Evolutionary conservation across 2,113 vertebrate genomes (phyloP).

Genomic region (Zapornia atra): DNA sequence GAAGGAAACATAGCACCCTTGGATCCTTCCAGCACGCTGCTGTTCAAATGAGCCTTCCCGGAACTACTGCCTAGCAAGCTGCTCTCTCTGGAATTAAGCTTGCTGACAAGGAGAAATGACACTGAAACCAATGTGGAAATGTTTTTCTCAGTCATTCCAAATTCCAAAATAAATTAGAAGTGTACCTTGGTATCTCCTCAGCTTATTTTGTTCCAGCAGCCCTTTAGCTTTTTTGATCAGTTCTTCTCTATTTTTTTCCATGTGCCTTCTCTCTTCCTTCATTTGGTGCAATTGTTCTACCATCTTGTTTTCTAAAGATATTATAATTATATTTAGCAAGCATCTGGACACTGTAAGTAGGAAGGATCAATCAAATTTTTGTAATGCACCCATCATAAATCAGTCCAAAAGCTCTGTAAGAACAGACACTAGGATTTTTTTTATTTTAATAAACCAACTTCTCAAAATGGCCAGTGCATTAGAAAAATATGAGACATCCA

Average conservation of each 20-base stretch:
- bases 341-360: not conserved
- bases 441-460: not conserved
- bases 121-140: no score
- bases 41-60: not conserved
- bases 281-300: conserved; percentile 80
- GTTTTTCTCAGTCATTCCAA: not conserved
- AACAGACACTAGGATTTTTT: not conserved
- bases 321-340: conserved; percentile 40
- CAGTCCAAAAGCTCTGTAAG: not conserved
- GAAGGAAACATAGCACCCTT: not conserved
- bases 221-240: conserved; percentile 83
- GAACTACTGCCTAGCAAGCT: not conserved
- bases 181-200: conserved; percentile 82
- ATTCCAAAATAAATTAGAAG: conserved; percentile 16
- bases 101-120: not conserved
- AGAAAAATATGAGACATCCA: not conserved
- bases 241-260: conserved; percentile 85
- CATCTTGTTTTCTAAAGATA: conserved; percentile 79
- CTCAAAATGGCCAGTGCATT: not conserved
- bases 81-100: not conserved
- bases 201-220: conserved; percentile 82
- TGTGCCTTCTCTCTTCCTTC: conserved; percentile 80
- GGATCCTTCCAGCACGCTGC: not conserved
- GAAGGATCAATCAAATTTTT: not conserved
- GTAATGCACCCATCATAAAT: not conserved